Conservation (phyloP, 2,113 vertebrate species). For the Hucho hucho region DNA sequence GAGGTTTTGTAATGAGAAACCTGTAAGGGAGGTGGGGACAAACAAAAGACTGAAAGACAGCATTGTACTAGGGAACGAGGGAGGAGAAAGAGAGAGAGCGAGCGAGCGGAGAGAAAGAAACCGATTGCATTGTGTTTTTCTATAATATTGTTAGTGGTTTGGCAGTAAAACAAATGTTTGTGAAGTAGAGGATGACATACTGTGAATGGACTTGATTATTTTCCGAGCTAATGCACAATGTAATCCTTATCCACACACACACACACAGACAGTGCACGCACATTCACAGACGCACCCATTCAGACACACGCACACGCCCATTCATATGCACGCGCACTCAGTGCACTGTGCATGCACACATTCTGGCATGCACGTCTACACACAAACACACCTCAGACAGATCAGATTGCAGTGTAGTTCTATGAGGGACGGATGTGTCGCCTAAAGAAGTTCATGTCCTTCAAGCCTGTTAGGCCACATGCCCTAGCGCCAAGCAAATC, state of each 20-base stretch:
- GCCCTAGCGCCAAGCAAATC: constrained; percentile 26
- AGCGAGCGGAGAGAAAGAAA: constrained; percentile 33
- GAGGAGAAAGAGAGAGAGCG: constrained; percentile 15
- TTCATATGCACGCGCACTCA: constrained; percentile 4
- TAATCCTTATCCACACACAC: not conserved
- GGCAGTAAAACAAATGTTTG: constrained; percentile 65
- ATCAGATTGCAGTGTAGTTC: constrained; percentile 20
- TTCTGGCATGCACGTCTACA: constrained; percentile 1
- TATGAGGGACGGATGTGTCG: constrained; percentile 14
- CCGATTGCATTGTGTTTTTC: constrained; percentile 59
- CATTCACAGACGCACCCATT: no score
- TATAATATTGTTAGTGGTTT: constrained; percentile 73
- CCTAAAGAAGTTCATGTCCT: constrained; percentile 34
- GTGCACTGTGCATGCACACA: not conserved
- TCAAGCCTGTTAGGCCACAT: constrained; percentile 20
- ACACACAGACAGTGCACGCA: not conserved
- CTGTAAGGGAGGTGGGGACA: constrained; percentile 52
- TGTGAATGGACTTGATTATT: constrained; percentile 15
- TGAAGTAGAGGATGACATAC: constrained; percentile 62
- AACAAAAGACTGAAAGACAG: constrained; percentile 56
- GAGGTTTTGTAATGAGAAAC: constrained; percentile 41
- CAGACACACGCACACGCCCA: constrained; percentile 2
- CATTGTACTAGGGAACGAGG: constrained; percentile 60
- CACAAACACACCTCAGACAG: constrained; percentile 2
- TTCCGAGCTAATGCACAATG: not conserved